These are phyloP conservation scores for Rhagologus leucostigma DNA, from an alignment of 2,113 vertebrate species.

Conservation along the genomic window DNA sequence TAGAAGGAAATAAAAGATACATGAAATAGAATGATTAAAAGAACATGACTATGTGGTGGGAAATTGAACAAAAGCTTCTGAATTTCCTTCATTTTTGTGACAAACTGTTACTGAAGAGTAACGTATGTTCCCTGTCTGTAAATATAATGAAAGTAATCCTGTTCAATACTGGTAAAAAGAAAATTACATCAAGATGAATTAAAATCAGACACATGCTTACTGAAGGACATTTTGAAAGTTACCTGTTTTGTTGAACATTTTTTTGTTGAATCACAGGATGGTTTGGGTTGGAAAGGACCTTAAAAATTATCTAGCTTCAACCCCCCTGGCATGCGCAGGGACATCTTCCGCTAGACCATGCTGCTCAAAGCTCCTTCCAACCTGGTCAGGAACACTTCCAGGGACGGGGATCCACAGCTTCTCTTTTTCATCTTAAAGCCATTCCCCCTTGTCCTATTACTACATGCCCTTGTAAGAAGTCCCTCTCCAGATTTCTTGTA, in stretches of 20 bases:
- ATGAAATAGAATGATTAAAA: not conserved
- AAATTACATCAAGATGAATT: not conserved
- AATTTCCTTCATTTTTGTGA: not conserved
- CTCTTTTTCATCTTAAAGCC: not conserved
- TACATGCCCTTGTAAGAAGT: not conserved
- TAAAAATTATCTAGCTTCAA: not conserved
- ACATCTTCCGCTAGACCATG: not conserved
- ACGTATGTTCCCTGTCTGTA: not conserved
- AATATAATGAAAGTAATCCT: not conserved
- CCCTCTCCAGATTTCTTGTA: not conserved
- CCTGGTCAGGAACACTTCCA: not conserved
- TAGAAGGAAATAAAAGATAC: not conserved
- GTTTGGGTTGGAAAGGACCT: not conserved
- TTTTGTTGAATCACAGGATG: not conserved
- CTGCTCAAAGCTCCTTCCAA: not conserved
- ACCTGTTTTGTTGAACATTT: not conserved
- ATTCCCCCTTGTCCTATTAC: not conserved
- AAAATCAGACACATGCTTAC: not conserved
- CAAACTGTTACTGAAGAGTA: not conserved
- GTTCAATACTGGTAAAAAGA: not conserved
- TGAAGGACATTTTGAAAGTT: not conserved
- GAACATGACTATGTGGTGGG: not conserved
- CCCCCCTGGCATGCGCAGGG: not conserved
- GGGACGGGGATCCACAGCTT: not conserved
- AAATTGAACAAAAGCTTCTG: not conserved